Conservation (phyloP, 2,888 invertebrate species). For the Horisme vitalbata region DNA sequence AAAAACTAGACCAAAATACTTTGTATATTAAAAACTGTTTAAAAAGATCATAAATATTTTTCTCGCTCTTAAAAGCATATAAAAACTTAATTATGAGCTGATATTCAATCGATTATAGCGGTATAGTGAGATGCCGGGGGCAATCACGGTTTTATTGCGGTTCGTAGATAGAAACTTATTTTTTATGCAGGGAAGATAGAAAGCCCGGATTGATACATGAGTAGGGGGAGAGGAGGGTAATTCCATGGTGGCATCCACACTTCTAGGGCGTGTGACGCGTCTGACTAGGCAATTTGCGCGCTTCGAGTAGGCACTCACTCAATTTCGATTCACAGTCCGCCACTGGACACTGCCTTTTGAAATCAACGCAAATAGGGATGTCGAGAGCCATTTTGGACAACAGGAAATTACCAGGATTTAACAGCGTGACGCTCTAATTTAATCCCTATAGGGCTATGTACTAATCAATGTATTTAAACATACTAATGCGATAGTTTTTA, state of each 20-base stretch:
- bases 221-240: conserved; percentile 12
- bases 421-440: too few species aligned
- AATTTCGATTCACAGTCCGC: conserved; percentile 29
- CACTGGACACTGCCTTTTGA: conserved; percentile 34
- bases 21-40: conserved; percentile 7
- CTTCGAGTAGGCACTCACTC: conserved; percentile 30
- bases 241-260: conserved; percentile 25
- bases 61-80: conserved; percentile 30
- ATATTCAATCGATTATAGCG: conserved; percentile 29
- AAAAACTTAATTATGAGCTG: conserved; percentile 28
- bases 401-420: conserved; percentile 1
- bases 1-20: conserved; percentile 7
- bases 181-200: conserved; percentile 21
- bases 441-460: too few species aligned
- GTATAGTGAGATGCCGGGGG: conserved; percentile 23
- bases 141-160: conserved; percentile 16
- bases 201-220: conserved; percentile 33
- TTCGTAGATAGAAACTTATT: conserved; percentile 15
- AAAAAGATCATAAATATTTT: conserved; percentile 25
- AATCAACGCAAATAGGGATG: conserved; percentile 22
- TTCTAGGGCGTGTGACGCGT: conserved; percentile 32
- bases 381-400: conserved; percentile 5
- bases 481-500: too few species aligned
- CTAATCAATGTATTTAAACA: too few species aligned
- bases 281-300: conserved; percentile 35